phyloP scores from a whole-genome alignment of 2,113 vertebrate genomes.

The Harpagus bidentatus region DNA sequence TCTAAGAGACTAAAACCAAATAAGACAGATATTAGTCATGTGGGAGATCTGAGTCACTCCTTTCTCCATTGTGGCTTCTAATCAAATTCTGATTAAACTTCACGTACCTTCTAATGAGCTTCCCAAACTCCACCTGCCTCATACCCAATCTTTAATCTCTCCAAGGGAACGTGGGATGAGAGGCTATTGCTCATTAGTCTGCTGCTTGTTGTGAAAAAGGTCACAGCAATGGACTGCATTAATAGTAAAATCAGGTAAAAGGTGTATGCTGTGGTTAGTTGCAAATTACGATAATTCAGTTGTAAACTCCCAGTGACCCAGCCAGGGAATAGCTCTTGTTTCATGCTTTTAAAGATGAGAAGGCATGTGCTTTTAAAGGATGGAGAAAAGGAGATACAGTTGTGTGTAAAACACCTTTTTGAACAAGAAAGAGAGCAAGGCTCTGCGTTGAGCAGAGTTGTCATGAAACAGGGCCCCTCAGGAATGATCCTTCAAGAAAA shows the following conservation, averaged over 20 bases:
- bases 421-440: not conserved
- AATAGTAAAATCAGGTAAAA: not conserved
- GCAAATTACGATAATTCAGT: constrained; percentile 1
- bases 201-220: not conserved
- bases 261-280: not conserved
- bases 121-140: constrained; percentile 5
- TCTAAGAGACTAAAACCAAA: not conserved
- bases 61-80: constrained; percentile 23
- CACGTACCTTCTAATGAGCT: not conserved
- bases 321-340: not conserved
- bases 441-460: not conserved
- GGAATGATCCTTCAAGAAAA: not conserved
- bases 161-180: not conserved
- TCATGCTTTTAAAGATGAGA: not conserved
- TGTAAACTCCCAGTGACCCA: not conserved
- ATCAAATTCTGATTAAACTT: constrained; percentile 36
- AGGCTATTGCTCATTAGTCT: not conserved
- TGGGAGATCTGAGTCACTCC: not conserved
- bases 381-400: not conserved
- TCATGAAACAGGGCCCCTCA: not conserved
- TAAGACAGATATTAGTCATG: not conserved
- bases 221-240: not conserved
- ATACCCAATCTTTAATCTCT: not conserved
- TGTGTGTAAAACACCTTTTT: not conserved
- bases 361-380: not conserved